Conservation (phyloP, 2,797 vertebrate genomes). For the Chiroxiphia lanceolata region DNA sequence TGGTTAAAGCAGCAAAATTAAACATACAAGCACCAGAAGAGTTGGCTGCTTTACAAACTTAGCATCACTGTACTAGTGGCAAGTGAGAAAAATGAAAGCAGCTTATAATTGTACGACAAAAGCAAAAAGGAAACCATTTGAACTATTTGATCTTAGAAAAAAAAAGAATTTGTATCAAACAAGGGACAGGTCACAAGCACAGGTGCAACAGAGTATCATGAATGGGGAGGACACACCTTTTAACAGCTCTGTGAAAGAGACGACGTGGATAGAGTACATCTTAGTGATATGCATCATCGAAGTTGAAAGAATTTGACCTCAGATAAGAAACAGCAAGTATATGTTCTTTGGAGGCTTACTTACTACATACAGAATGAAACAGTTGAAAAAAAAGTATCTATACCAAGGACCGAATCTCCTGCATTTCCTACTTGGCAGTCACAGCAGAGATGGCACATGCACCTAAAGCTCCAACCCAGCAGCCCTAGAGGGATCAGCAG, state of each 20-base stretch:
- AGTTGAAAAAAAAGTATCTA: not conserved
- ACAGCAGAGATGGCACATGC: not conserved
- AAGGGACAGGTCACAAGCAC: not conserved
- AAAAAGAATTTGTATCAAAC: not conserved
- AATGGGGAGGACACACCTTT: not conserved
- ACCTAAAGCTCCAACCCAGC: not conserved
- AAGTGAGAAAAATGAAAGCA: not conserved
- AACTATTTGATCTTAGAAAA: not conserved
- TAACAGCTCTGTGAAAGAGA: not conserved
- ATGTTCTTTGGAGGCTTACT: not conserved
- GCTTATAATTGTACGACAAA: not conserved
- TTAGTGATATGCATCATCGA: not conserved
- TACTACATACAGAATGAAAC: not conserved
- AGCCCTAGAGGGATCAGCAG: not conserved
- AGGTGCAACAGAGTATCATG: not conserved
- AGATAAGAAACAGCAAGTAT: fast-evolving
- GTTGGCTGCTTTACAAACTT: not conserved
- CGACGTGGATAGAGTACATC: not conserved
- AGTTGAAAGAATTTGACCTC: not conserved
- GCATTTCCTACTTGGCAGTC: not conserved
- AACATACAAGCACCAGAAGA: not conserved
- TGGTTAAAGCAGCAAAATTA: not conserved
- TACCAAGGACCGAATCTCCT: not conserved
- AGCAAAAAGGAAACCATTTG: not conserved
- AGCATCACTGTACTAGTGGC: fast-evolving